phyloP scores from a whole-genome alignment of 2,888 invertebrate species.

The Latrodectus elegans region DNA sequence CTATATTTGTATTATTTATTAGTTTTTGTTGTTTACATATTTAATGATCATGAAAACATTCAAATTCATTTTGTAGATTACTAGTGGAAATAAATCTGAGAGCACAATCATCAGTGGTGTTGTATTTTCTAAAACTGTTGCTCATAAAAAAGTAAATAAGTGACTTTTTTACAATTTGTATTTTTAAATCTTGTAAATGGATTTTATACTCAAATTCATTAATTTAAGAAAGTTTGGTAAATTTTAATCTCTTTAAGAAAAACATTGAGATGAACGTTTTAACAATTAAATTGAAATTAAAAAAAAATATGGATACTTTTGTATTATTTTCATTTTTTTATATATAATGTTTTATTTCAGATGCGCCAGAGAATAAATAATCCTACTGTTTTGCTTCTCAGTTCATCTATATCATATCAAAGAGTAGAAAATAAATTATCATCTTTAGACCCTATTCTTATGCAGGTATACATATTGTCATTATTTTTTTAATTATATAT shows the following conservation, averaged over 20 bases:
- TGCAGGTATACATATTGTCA: conserved; percentile 81
- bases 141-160: conserved; percentile 86
- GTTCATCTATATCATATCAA: conserved; percentile 95
- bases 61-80: conserved; percentile 72
- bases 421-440: conserved; percentile 93
- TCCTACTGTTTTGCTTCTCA: conserved; percentile 88
- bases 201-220: no score
- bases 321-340: background rate
- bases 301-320: no score
- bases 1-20: background rate
- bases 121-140: conserved; percentile 94
- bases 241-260: no score
- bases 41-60: background rate
- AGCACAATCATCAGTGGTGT: conserved; percentile 89
- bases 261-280: no score
- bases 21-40: background rate
- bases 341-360: conserved; percentile 48
- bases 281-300: no score
- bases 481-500: background rate
- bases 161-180: background rate
- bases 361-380: conserved; percentile 79
- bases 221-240: background rate
- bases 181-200: no score
- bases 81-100: conserved; percentile 85
- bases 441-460: conserved; percentile 92